These are phyloP conservation scores for Astyanax mexicanus DNA, from an alignment of 2,797 vertebrate genomes.

Conservation along the genomic window DNA sequence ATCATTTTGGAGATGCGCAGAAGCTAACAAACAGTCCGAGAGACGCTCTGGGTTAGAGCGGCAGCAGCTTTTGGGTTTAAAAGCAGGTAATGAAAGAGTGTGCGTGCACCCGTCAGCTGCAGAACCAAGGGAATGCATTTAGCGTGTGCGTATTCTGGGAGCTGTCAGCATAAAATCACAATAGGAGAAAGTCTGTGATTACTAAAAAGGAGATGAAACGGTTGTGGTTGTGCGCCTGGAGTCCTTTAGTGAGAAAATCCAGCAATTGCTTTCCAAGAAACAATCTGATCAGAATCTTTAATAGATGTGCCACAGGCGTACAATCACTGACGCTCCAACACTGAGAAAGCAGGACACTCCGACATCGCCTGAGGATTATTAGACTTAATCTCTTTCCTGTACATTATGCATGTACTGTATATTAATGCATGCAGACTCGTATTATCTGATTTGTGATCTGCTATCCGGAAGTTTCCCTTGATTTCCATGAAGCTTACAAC, in stretches of 20 bases:
- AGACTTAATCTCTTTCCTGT: slow-evolving; percentile 19
- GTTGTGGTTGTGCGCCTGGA: slow-evolving; percentile 11
- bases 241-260: slow-evolving; percentile 54
- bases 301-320: slow-evolving; percentile 47
- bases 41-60: background rate
- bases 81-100: slow-evolving; percentile 21
- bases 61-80: slow-evolving; percentile 7
- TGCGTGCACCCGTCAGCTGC: background rate
- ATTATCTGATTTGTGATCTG: slow-evolving; percentile 19
- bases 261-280: slow-evolving; percentile 50
- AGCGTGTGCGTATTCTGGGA: slow-evolving; percentile 11
- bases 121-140: slow-evolving; percentile 7
- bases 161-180: slow-evolving; percentile 31
- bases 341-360: slow-evolving; percentile 22
- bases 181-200: slow-evolving; percentile 4
- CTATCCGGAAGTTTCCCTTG: background rate
- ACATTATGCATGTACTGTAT: no score
- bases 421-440: slow-evolving; percentile 13
- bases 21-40: slow-evolving; percentile 19
- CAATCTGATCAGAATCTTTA: slow-evolving; percentile 59
- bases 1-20: slow-evolving; percentile 33
- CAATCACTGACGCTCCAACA: slow-evolving; percentile 21
- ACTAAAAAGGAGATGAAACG: slow-evolving; percentile 17
- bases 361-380: slow-evolving; percentile 27
- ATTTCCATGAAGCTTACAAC: no score